Evolutionary conservation across 2,797 vertebrate species (phyloP).

Genomic region (Gobio occitaniae): DNA sequence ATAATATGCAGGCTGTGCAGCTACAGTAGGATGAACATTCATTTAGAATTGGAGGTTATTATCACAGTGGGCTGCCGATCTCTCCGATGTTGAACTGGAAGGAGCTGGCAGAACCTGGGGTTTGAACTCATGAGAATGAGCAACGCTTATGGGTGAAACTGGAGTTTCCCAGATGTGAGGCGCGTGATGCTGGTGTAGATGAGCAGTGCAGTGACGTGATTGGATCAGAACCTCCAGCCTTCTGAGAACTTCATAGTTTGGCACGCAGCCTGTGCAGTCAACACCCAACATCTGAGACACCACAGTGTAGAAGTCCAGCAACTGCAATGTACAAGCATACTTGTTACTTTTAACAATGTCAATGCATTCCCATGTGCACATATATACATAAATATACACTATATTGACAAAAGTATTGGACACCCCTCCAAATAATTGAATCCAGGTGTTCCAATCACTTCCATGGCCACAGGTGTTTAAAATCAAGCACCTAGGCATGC

Average conservation of each 20-base stretch:
- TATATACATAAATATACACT: too few species aligned
- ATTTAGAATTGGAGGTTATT: neutral
- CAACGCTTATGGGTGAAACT: constrained; percentile 49
- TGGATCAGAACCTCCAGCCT: constrained; percentile 83
- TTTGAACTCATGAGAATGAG: constrained; percentile 19
- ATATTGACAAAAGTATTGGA: too few species aligned
- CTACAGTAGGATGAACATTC: neutral
- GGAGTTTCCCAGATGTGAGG: constrained; percentile 52
- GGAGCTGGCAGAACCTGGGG: neutral
- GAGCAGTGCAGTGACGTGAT: constrained; percentile 64
- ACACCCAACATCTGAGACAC: constrained; percentile 85
- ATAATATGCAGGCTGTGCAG: neutral
- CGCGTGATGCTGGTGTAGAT: constrained; percentile 70
- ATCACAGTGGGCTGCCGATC: neutral
- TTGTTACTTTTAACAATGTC: neutral
- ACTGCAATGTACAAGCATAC: constrained; percentile 71
- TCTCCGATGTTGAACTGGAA: constrained; percentile 24
- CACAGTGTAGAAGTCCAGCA: constrained; percentile 86
- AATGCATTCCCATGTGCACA: neutral
- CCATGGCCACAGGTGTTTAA: too few species aligned
- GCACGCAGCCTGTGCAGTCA: constrained; percentile 71
- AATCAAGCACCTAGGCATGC: too few species aligned
- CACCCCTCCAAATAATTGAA: too few species aligned
- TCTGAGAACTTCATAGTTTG: constrained; percentile 87
- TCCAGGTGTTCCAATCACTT: too few species aligned